Evolutionary conservation across 2,888 invertebrate genomes (phyloP).

Genomic region (Lithophane socia): DNA sequence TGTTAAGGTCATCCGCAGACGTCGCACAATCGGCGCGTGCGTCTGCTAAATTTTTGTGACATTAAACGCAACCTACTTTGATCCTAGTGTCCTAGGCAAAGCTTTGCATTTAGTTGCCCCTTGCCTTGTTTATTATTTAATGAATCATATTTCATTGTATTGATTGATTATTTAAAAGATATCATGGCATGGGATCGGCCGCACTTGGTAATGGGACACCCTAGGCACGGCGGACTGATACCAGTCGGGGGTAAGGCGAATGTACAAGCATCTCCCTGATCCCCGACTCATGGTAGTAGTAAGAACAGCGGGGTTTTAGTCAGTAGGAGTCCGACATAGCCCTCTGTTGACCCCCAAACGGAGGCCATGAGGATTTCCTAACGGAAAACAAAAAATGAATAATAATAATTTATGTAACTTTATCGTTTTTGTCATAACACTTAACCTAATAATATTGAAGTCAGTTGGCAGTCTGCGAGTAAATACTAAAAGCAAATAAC

Average conservation of each 20-base stretch:
- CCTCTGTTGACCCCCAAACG: no score
- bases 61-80: background rate
- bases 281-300: no score
- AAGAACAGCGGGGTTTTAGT: no score
- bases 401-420: no score
- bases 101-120: background rate
- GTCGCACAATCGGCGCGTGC: background rate
- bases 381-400: no score
- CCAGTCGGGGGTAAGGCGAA: no score
- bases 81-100: background rate
- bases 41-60: background rate
- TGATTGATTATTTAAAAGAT: background rate
- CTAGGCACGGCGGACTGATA: no score
- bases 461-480: background rate
- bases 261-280: no score
- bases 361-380: no score
- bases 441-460: background rate
- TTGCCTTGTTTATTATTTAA: background rate
- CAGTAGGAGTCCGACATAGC: no score
- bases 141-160: background rate
- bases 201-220: no score
- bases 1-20: slow-evolving; percentile 19
- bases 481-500: background rate
- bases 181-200: background rate
- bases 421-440: background rate